These are phyloP conservation scores for Apantesis nais DNA, from an alignment of 2,888 invertebrate genomes.

Conservation along the genomic window DNA sequence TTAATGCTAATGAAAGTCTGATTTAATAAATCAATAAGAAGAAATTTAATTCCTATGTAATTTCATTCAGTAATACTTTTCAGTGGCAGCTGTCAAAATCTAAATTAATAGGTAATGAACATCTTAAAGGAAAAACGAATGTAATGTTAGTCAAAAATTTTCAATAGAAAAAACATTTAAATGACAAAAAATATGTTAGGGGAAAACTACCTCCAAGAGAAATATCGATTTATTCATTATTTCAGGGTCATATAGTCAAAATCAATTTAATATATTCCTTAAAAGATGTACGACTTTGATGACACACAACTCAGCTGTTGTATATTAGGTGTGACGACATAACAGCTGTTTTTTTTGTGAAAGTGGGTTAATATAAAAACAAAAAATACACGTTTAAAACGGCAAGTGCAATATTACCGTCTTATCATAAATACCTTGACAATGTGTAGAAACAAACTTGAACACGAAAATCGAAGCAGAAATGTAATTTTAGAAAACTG, in stretches of 20 bases:
- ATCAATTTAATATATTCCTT: background rate
- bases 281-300: conserved; percentile 13
- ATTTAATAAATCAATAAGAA: background rate
- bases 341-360: conserved; percentile 76
- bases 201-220: conserved; percentile 10
- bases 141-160: too few relatives aligned
- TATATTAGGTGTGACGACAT: conserved; percentile 67
- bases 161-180: too few relatives aligned
- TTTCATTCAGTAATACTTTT: too few relatives aligned
- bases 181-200: background rate
- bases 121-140: too few relatives aligned
- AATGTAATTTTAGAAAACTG: conserved; percentile 51
- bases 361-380: conserved; percentile 64
- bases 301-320: conserved; percentile 65
- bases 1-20: background rate
- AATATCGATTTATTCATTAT: conserved; percentile 11
- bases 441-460: conserved; percentile 19
- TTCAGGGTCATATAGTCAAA: conserved; percentile 11
- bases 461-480: conserved; percentile 30
- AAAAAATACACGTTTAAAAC: conserved; percentile 24
- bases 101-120: too few relatives aligned
- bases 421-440: conserved; percentile 14
- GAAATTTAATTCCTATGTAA: too few relatives aligned
- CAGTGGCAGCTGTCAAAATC: too few relatives aligned
- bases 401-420: conserved; percentile 30